These are phyloP conservation scores for Clunio marinus DNA, from an alignment of 2,888 invertebrate genomes.

Conservation along the genomic window DNA sequence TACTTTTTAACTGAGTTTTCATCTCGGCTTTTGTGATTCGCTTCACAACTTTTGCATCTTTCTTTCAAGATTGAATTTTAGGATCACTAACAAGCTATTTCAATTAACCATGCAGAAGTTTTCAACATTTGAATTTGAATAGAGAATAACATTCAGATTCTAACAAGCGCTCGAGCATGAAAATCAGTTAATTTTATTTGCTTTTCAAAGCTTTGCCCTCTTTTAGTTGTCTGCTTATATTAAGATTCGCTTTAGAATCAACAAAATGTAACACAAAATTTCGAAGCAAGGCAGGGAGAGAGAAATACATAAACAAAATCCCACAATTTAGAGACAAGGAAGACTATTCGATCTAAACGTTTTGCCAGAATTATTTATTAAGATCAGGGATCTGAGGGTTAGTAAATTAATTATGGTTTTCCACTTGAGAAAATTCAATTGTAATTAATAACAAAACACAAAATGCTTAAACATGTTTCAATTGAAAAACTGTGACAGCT, in stretches of 20 bases:
- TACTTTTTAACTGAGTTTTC: background rate
- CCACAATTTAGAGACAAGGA: background rate
- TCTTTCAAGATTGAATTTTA: slow-evolving; percentile 12
- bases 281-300: background rate
- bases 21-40: background rate
- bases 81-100: slow-evolving; percentile 22
- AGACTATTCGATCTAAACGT: background rate
- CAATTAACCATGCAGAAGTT: slow-evolving; percentile 22
- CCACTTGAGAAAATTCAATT: background rate
- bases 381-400: slow-evolving; percentile 1
- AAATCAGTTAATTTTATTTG: slow-evolving; percentile 23
- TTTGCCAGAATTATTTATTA: background rate
- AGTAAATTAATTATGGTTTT: slow-evolving; percentile 15
- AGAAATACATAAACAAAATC: background rate
- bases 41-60: background rate
- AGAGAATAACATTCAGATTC: too few relatives aligned
- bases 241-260: background rate
- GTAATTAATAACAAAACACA: background rate
- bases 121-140: slow-evolving; percentile 16
- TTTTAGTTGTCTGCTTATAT: background rate
- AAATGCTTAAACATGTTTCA: too few relatives aligned
- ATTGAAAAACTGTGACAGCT: too few relatives aligned
- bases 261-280: background rate
- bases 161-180: background rate
- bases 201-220: background rate